These are phyloP conservation scores for Trachelus troglodyta DNA, from an alignment of 2,888 invertebrate genomes.

Conservation along the genomic window DNA sequence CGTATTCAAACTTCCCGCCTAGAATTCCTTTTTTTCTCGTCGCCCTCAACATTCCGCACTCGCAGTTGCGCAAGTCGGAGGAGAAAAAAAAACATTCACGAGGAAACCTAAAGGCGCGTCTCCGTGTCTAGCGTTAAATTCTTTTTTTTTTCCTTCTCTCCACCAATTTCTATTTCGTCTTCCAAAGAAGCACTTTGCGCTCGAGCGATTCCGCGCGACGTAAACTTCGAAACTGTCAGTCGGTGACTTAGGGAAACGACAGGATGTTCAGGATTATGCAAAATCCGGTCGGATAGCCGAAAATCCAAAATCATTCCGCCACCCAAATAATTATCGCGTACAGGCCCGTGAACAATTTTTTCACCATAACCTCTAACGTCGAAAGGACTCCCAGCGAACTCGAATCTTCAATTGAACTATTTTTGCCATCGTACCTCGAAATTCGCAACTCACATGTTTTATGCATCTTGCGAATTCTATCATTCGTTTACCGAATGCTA, in stretches of 20 bases:
- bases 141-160: background rate
- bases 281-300: background rate
- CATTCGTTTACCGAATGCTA: slow-evolving; percentile 9
- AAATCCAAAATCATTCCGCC: background rate
- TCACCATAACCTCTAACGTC: no score
- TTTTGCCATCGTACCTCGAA: slow-evolving; percentile 16
- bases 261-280: background rate
- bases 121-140: background rate
- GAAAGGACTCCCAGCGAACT: fast-evolving
- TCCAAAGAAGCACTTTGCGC: background rate
- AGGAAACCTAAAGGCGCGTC: background rate
- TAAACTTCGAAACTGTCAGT: background rate
- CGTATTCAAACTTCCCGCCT: background rate
- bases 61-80: background rate
- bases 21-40: background rate
- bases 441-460: slow-evolving; percentile 11
- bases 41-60: slow-evolving; percentile 11
- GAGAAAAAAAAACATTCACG: background rate
- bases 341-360: background rate
- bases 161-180: no score
- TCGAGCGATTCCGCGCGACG: background rate
- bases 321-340: background rate
- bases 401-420: slow-evolving; percentile 19
- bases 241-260: background rate
- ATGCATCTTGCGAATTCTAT: slow-evolving; percentile 9